Evolutionary conservation across 2,888 invertebrate genomes (phyloP).

Genomic region (Saturnia japonica): DNA sequence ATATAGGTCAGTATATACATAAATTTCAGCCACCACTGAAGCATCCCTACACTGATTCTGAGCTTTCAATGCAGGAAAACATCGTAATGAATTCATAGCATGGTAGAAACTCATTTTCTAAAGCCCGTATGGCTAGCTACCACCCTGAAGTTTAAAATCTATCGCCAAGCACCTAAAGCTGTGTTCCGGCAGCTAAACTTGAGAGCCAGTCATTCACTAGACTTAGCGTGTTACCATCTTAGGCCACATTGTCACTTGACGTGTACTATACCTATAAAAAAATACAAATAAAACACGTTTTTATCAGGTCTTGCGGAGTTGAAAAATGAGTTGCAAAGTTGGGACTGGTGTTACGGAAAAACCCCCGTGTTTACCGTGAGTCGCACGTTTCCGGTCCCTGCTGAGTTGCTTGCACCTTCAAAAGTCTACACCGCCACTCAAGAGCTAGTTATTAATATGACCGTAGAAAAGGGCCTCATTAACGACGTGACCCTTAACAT

Average conservation of each 20-base stretch:
- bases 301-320: conserved; percentile 85
- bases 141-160: no score
- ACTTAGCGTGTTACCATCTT: no score
- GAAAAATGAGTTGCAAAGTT: conserved; percentile 86
- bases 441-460: conserved; percentile 83
- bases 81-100: no score
- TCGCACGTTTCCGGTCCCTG: conserved; percentile 83
- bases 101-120: no score
- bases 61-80: no score
- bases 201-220: no score
- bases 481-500: conserved; percentile 84
- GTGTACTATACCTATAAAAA: no score
- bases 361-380: conserved; percentile 92
- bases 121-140: no score
- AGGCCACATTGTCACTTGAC: no score
- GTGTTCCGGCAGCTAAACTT: no score
- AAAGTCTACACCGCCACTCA: conserved; percentile 66
- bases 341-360: conserved; percentile 95
- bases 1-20: neutral
- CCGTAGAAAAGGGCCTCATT: conserved; percentile 85
- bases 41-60: no score
- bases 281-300: neutral
- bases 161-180: no score
- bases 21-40: neutral
- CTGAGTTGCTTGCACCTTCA: conserved; percentile 70